Conservation (phyloP, 2,113 vertebrate species). For the Otus sunia region DNA sequence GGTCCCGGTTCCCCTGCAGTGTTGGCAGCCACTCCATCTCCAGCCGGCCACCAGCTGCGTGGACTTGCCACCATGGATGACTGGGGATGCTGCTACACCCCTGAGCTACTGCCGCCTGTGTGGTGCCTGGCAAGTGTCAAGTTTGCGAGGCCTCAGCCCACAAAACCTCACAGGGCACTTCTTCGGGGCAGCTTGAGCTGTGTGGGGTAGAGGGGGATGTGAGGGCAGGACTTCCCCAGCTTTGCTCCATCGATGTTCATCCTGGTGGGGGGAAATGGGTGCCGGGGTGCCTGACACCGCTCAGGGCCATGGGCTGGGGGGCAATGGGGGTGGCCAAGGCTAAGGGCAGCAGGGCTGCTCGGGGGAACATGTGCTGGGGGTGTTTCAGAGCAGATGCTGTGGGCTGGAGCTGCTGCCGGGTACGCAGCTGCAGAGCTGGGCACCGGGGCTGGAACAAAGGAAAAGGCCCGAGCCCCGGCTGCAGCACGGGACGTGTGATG, state of each 20-base stretch:
- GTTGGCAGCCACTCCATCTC: neutral
- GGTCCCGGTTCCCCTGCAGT: neutral
- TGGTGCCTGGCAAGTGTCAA: neutral
- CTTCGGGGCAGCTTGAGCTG: neutral
- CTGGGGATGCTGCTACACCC: fast-evolving
- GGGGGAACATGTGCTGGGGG: neutral
- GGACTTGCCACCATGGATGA: no score
- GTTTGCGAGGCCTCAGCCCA: neutral
- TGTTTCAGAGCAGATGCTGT: neutral
- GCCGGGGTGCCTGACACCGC: neutral
- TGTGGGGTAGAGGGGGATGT: neutral
- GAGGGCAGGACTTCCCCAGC: neutral
- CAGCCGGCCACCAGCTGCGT: neutral
- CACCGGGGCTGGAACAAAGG: neutral
- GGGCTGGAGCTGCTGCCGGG: neutral
- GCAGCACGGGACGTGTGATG: neutral
- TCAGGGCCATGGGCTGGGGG: neutral
- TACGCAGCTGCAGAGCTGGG: neutral
- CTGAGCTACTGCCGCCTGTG: neutral
- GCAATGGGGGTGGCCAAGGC: neutral
- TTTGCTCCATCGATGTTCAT: neutral
- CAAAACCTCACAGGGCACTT: fast-evolving
- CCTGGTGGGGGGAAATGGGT: neutral
- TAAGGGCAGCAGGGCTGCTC: neutral
- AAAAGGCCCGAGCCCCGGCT: neutral